Percentiles rank a stretch among this genome's conserved stretches.
These are phyloP conservation scores for Syndactyla subalaris DNA, from an alignment of 2,797 vertebrate genomes.

Conservation along the genomic window DNA sequence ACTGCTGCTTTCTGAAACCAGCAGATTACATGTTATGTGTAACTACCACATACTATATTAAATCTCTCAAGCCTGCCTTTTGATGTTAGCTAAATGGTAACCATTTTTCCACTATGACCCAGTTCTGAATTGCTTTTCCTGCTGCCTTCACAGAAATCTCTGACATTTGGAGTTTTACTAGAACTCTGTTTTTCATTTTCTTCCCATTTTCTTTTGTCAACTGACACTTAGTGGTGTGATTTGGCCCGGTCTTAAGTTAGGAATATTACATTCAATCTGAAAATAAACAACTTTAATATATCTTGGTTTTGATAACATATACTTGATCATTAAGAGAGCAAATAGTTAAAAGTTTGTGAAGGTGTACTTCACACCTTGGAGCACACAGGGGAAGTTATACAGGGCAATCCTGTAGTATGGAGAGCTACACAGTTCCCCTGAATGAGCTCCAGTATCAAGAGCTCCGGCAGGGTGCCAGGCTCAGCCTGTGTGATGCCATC, in stretches of 20 bases:
- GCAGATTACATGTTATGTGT: neutral
- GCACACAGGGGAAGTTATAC: neutral
- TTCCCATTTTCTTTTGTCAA: neutral
- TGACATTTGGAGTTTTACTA: neutral
- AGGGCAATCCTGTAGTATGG: neutral
- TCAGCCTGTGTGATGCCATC: neutral
- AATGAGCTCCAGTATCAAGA: neutral
- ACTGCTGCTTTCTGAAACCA: neutral
- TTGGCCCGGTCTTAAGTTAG: neutral
- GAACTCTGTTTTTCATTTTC: neutral
- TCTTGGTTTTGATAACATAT: neutral
- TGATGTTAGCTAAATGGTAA: neutral
- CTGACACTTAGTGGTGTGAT: neutral
- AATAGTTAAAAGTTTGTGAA: neutral
- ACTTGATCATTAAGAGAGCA: neutral
- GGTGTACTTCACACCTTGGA: neutral
- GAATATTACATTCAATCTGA: neutral
- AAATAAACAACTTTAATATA: neutral
- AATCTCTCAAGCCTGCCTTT: neutral
- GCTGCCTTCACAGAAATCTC: neutral
- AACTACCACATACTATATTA: neutral
- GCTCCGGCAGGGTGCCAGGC: neutral
- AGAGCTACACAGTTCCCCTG: neutral
- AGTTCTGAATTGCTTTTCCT: neutral
- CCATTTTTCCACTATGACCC: neutral